Base-by-base conservation (phyloP, 2,113 vertebrate species). In the Rafetus swinhoei region DNA sequence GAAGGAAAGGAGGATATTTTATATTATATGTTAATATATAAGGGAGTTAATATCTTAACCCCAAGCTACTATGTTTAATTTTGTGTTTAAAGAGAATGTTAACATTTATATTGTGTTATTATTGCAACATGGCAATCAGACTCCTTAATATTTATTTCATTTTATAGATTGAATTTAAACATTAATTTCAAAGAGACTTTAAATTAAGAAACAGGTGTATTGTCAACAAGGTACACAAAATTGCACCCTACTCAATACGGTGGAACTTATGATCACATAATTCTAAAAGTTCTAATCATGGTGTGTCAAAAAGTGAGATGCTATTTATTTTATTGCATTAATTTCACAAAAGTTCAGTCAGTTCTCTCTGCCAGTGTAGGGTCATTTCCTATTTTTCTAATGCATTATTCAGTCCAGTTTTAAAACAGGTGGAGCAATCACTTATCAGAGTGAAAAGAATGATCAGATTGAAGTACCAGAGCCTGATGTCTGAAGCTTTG, bases 31-130 rank as follows among this genome's bases (percentile, higher is more conserved):
- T 45, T 45, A 45, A 45, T 45, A 45, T 45, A 91, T 92, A 95
- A 96, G 96, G 94, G 97, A 97, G 94, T 88, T 96, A 97, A 97
- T 97, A 97, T 94, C 5, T 50, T 96, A 97, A 96, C 95, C 94
- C 88, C 93, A 93, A 95, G 94, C 56, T 96, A 97, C 94, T 90
- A 91, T 7, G 81, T 85, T 97, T 97, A 89, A 96, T 97, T 97
- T 95, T 94, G 60, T 69, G 92, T 96, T 90, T 97, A 87, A 93
- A 86, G 13, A 29, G 84, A 91, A 93, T 85, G 2, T 97, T 96
- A 97, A 97, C 93, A 90, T 86, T 93, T 90, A 86, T 90, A 81
- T 8, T 94, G 82, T 89, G 59, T 95, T 97, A 95, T 90, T 95
- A 79, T n/a, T n/a, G n/a, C 95, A 96, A 95, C 57, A 72, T 9